A percentile compares a stretch with the other conserved stretches of the same genome.
Conservation (phyloP, 2,888 invertebrate genomes). For the Trisateles emortualis region DNA sequence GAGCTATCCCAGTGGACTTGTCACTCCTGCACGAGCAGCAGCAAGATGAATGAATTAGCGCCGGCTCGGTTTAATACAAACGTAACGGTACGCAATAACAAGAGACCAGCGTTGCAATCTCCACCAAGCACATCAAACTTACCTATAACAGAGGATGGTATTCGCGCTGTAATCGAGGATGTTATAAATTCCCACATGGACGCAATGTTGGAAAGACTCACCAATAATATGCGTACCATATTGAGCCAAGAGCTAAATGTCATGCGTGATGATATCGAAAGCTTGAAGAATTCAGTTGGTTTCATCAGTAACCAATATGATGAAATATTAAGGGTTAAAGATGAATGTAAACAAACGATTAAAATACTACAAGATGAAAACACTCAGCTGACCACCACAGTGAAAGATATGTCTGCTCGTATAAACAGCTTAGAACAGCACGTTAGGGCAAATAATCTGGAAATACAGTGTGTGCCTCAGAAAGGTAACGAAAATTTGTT, state of each 20-base stretch:
- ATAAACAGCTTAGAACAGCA: constrained; percentile 6
- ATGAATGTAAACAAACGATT: neutral
- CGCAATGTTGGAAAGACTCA: neutral
- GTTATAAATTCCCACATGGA: neutral
- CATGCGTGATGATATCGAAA: neutral
- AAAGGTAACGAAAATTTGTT: constrained; percentile 5
- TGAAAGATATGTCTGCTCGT: neutral
- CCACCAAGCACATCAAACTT: neutral
- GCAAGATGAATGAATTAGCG: neutral
- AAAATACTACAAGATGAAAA: neutral
- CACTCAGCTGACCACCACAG: neutral
- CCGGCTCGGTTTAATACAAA: constrained; percentile 1
- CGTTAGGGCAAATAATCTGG: constrained; percentile 4
- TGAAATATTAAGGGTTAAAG: neutral
- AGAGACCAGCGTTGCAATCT: constrained; percentile 2
- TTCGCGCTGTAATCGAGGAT: neutral
- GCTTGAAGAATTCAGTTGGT: neutral
- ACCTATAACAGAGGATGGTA: neutral
- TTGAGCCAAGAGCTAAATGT: neutral
- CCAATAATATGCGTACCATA: neutral
- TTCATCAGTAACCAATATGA: constrained; percentile 1
- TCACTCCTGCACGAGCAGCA: neutral
- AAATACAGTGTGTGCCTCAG: constrained; percentile 12
- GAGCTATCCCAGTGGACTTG: neutral
- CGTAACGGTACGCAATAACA: neutral